Evolutionary conservation across 2,888 invertebrate genomes (phyloP).

Genomic region (Icerya purchasi): DNA sequence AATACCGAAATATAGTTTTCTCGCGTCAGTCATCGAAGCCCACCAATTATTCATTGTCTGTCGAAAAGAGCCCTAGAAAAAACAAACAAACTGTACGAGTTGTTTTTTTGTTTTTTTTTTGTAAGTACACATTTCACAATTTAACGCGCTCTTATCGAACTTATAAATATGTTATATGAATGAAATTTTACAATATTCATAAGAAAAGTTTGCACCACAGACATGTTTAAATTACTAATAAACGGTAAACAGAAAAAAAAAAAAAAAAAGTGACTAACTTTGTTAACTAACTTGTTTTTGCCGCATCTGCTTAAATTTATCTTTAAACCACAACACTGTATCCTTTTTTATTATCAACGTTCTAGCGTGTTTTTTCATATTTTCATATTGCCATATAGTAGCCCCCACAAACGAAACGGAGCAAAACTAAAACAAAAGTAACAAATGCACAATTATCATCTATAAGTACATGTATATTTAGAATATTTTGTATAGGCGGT

Average conservation of each 20-base stretch:
- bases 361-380: constrained; percentile 24
- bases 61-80: constrained; percentile 23
- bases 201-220: too few relatives aligned
- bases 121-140: too few relatives aligned
- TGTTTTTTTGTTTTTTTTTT: too few relatives aligned
- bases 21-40: constrained; percentile 45
- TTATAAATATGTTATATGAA: too few relatives aligned
- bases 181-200: too few relatives aligned
- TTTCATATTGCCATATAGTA: constrained; percentile 77
- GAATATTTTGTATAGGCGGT: too few relatives aligned
- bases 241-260: too few relatives aligned
- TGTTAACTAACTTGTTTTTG: constrained; percentile 3
- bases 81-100: too few relatives aligned
- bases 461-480: too few relatives aligned
- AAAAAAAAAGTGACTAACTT: not conserved
- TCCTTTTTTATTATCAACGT: not conserved
- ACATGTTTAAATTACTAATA: too few relatives aligned
- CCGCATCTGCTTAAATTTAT: not conserved
- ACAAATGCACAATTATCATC: too few relatives aligned
- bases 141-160: too few relatives aligned
- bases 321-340: constrained; percentile 2
- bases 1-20: constrained; percentile 59
- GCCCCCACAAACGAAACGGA: constrained; percentile 49
- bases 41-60: constrained; percentile 38
- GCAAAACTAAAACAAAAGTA: constrained; percentile 34